phyloP scores from a whole-genome alignment of 30 jellyfish, hydroid and myxozoan genomes.

The Chrysaora quinquecirrha region DNA sequence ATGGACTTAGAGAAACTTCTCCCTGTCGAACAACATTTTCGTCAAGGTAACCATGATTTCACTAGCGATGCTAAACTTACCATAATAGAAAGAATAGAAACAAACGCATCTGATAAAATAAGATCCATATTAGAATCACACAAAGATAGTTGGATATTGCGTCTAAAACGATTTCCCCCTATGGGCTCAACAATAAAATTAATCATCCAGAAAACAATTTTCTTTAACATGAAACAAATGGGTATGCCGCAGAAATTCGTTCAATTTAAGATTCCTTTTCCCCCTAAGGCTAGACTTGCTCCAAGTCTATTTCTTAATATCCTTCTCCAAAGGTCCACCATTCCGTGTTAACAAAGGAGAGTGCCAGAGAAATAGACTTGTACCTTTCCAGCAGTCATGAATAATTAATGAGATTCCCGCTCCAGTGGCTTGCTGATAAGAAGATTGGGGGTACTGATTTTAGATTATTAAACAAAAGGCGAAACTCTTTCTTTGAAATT shows the following conservation, averaged over 20 bases:
- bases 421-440: too few relatives aligned
- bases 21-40: neutral
- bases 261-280: too few relatives aligned
- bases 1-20: neutral
- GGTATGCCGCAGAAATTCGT: neutral
- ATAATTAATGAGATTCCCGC: too few relatives aligned
- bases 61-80: neutral
- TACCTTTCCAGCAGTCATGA: too few relatives aligned
- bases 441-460: too few relatives aligned
- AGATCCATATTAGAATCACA: neutral
- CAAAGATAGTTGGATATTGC: conserved; percentile 4
- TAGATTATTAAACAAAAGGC: too few relatives aligned
- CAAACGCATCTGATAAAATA: neutral
- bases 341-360: too few relatives aligned
- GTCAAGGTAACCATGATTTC: neutral
- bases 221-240: neutral
- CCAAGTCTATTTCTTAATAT: too few relatives aligned
- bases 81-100: neutral
- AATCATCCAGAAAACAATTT: neutral
- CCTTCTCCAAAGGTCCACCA: too few relatives aligned
- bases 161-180: neutral
- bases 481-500: too few relatives aligned
- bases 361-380: too few relatives aligned
- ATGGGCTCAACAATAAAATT: neutral
- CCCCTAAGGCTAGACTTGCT: too few relatives aligned